Conservation (phyloP, 2,888 invertebrate species). For the Tyria jacobaeae region DNA sequence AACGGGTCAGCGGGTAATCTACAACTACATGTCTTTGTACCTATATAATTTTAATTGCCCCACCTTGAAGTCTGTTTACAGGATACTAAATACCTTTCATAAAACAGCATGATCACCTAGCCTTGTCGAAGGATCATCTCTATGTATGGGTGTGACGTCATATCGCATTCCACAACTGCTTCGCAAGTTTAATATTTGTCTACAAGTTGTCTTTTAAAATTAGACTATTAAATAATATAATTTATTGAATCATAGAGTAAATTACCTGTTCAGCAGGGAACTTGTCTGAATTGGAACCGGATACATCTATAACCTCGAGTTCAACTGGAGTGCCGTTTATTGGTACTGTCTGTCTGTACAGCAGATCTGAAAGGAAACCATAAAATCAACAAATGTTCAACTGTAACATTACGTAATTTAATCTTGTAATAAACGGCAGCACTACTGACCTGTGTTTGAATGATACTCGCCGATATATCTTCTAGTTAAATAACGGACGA, state of each 20-base stretch:
- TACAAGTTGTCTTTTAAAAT: neutral
- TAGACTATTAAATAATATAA: neutral
- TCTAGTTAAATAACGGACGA: constrained; percentile 92
- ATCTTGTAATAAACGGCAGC: constrained; percentile 5
- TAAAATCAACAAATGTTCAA: constrained; percentile 33
- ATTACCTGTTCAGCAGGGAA: constrained; percentile 87
- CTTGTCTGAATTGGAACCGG: constrained; percentile 89
- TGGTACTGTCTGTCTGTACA: constrained; percentile 91
- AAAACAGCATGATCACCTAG: neutral
- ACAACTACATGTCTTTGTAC: constrained; percentile 15
- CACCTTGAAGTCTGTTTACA: too few relatives aligned
- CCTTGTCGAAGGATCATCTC: neutral
- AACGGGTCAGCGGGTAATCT: constrained; percentile 10
- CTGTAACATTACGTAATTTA: constrained; percentile 12
- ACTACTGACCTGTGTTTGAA: constrained; percentile 90
- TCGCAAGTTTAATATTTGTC: neutral
- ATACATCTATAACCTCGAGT: constrained; percentile 93
- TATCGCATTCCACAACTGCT: neutral
- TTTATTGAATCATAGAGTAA: neutral
- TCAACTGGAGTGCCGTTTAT: constrained; percentile 91
- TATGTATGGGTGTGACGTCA: neutral
- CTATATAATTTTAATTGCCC: neutral
- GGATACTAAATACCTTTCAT: too few relatives aligned
- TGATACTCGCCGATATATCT: constrained; percentile 93
- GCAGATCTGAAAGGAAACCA: constrained; percentile 88